Percentiles rank a stretch among this genome's conserved stretches.
phyloP scores from a whole-genome alignment of 2,797 vertebrate genomes.

The Taeniopygia guttata region DNA sequence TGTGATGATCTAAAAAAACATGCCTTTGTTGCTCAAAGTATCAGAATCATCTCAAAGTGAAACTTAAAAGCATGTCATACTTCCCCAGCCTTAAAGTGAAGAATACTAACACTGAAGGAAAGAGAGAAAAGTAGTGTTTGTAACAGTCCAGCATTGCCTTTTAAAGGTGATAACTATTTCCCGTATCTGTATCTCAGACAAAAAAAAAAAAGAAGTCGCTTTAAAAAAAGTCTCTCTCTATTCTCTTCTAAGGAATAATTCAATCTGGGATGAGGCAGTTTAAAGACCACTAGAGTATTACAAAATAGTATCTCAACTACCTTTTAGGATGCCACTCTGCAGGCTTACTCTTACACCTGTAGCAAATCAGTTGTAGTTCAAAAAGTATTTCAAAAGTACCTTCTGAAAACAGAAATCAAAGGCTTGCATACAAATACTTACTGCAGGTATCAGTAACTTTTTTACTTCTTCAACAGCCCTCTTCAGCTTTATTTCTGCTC shows the following conservation, averaged over 20 bases:
- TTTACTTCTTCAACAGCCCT: conserved; percentile 97
- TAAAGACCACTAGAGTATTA: background rate
- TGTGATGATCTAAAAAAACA: background rate
- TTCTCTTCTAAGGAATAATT: background rate
- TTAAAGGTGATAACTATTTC: background rate
- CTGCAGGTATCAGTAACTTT: conserved; percentile 95
- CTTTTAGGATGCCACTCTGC: background rate
- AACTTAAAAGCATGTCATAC: background rate
- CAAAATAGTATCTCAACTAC: background rate
- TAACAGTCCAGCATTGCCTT: background rate
- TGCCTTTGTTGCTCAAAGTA: background rate
- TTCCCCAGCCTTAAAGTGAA: background rate
- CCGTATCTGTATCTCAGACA: background rate
- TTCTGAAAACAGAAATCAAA: background rate
- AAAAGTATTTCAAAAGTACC: background rate
- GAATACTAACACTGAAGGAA: background rate
- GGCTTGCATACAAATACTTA: conserved; percentile 78
- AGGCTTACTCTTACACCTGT: background rate
- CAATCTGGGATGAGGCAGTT: rapidly evolving
- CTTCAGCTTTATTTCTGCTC: conserved; percentile 97
- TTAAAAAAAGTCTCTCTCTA: background rate
- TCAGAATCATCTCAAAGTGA: background rate
- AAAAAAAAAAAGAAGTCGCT: background rate
- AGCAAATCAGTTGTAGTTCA: background rate
- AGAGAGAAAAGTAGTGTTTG: background rate